Conservation (phyloP, 2,113 vertebrate species). For the Pipa parva region DNA sequence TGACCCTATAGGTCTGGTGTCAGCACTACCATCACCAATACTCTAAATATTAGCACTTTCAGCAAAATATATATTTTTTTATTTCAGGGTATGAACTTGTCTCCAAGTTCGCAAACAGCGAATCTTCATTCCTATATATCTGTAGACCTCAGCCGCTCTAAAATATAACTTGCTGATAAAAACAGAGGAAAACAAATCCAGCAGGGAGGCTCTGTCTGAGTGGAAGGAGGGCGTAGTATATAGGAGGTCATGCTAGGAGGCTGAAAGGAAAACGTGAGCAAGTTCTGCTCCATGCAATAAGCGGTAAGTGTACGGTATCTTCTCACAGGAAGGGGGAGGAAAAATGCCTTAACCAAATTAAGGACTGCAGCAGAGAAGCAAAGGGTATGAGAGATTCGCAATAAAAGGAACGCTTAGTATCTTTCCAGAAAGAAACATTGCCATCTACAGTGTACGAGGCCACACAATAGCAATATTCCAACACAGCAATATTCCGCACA, state of each 20-base stretch:
- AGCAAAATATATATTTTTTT: too few species aligned
- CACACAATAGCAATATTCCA: too few species aligned
- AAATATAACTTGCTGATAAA: not conserved
- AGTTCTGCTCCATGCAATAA: constrained; percentile 11
- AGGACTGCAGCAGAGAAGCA: not conserved
- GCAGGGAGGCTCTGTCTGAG: not conserved
- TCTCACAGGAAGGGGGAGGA: not conserved
- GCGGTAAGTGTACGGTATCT: not conserved
- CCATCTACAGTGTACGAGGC: too few species aligned
- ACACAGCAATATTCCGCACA: too few species aligned
- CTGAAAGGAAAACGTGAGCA: constrained; percentile 28
- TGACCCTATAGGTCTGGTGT: too few species aligned
- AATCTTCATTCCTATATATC: not conserved
- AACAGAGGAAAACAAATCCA: not conserved
- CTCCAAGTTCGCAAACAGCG: not conserved
- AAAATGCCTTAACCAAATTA: constrained; percentile 27
- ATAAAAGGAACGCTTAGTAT: constrained; percentile 1
- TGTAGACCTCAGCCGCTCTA: not conserved
- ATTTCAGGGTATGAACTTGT: too few species aligned
- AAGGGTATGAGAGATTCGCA: not conserved
- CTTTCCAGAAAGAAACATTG: not conserved
- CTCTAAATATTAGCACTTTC: too few species aligned
- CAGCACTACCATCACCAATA: too few species aligned
- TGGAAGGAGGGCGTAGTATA: not conserved
- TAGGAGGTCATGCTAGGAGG: constrained; percentile 19